Conservation (phyloP, 92 coral and sea anemone species). For the Diadumene lineata region DNA sequence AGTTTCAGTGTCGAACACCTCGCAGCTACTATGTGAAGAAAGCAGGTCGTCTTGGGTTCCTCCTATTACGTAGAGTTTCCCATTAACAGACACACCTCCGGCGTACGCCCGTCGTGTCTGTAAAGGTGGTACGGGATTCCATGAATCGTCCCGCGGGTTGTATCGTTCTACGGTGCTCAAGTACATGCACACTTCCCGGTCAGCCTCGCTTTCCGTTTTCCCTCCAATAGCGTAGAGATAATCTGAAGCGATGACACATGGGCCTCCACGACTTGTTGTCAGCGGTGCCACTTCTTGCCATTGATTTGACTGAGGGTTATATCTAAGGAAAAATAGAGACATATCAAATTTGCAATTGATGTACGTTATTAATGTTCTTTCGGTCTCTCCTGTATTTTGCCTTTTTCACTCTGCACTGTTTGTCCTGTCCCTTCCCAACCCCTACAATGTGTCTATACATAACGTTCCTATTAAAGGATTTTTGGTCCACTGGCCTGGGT, state of each 20-base stretch:
- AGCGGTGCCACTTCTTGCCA: conserved; percentile 88
- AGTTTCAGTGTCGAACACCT: conserved; percentile 65
- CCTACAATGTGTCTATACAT: too few relatives aligned
- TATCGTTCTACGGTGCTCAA: conserved; percentile 75
- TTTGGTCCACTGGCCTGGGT: too few relatives aligned
- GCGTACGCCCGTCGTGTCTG: conserved; percentile 89
- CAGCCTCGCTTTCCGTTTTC: conserved; percentile 78
- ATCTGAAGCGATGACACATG: conserved; percentile 78
- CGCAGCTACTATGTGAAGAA: conserved; percentile 86
- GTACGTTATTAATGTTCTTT: too few relatives aligned
- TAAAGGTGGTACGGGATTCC: conserved; percentile 74
- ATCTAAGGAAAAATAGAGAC: conserved; percentile 36
- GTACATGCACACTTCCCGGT: conserved; percentile 67
- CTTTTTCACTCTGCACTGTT: too few relatives aligned
- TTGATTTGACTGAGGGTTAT: conserved; percentile 66
- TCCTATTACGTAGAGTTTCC: conserved; percentile 72
- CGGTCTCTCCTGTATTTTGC: too few relatives aligned
- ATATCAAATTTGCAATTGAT: too few relatives aligned
- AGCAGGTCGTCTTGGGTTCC: conserved; percentile 87
- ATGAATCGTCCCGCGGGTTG: conserved; percentile 68
- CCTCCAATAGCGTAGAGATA: conserved; percentile 96
- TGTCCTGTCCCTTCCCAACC: too few relatives aligned
- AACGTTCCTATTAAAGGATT: too few relatives aligned
- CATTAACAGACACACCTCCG: conserved; percentile 70
- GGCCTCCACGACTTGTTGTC: conserved; percentile 88